Evolutionary conservation across 92 coral and sea anemone species (phyloP), one percentile per base, ranked within the genome.

Genomic region (Paragorgia papillata): DNA sequence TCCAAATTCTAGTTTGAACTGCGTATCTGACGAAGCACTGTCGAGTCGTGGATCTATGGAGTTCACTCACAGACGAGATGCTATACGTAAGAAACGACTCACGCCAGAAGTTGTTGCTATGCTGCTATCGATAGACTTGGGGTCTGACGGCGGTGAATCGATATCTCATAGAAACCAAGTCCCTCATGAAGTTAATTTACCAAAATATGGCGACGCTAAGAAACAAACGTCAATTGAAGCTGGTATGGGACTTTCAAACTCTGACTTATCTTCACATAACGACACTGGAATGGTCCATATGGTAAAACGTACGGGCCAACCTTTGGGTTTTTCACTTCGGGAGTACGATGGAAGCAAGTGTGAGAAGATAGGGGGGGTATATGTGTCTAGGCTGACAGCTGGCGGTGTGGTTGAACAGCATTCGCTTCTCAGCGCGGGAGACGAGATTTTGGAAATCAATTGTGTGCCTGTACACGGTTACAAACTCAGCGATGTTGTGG

Each of bases 291-390:
- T 70, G 44, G 99, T 95, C 27, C 88, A 87, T 62, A 87, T 95
- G 54, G 57, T 69, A 18, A 91, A 90, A 55, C 67, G 74, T 1
- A 53, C 67, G 18, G 85, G 84, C 22, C 87, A 90, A 61, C 99
- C 99, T 19, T 79, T 95, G 29, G 99, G 99, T 14, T 95, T 95
- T 69, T 95, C 84, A 33, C 85, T 95, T 63, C 85, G 97, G 26
- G 96, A 87, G 68, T 91, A 93, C 14, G 92, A 95, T 58, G 97
- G 92, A 7, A 76, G 41, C 27, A 29, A 54, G 14, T 69, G 31
- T 32, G 78, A 53, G 54, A 58, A 74, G 8, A 83, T 70, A 60
- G 76, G 82, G 14, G 99, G 97, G 26, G 86, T 95, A 24, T 91
- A 89, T 76, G 86, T 95, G 24, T 95, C 99, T 24, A 87, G 99